Base-by-base conservation (phyloP, 2,797 vertebrate species). In the Rhabdophis nuchalis region DNA sequence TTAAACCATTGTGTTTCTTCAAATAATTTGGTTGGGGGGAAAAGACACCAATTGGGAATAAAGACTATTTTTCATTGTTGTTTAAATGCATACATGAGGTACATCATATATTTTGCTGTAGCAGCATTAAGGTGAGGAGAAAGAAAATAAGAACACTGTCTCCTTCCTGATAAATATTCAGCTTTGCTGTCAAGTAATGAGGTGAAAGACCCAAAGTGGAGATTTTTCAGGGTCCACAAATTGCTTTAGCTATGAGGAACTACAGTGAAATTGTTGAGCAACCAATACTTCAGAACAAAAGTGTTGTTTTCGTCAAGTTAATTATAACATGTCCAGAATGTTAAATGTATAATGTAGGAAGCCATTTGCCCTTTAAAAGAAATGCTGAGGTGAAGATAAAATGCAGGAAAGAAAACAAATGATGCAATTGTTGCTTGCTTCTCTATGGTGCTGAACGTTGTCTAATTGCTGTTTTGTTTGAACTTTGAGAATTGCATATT, bases 141-240 rank as follows among this genome's bases (percentile, higher is more conserved):
- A 46, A 46, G 46, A 46, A 46, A 46, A 46, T 46, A 68, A n/a
- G n/a, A n/a, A n/a, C n/a, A n/a, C n/a, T n/a, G n/a, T n/a, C n/a
- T n/a, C n/a, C n/a, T n/a, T n/a, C n/a, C n/a, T n/a, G n/a, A n/a
- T n/a, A n/a, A n/a, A n/a, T n/a, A n/a, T n/a, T n/a, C n/a, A n/a
- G n/a, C n/a, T n/a, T n/a, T n/a, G n/a, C n/a, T n/a, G n/a, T n/a
- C n/a, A n/a, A n/a, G 88, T 93, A 91, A 91, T 93, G 82, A 93
- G 90, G 56, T 91, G 54, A 91, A 89, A 89, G 85, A 72, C 90
- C 27, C 46, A 90, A 92, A 92, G 89, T 25, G 10, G 87, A 92
- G 32, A 18, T 95, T 94, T 94, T 93, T 77, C 92, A 91, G 85
- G 90, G 88, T 85, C 36, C 50, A 77, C 32, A 91, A 60, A 86